Base-by-base conservation (phyloP, 2,888 invertebrate genomes). In the Drosophila meridiana region DNA sequence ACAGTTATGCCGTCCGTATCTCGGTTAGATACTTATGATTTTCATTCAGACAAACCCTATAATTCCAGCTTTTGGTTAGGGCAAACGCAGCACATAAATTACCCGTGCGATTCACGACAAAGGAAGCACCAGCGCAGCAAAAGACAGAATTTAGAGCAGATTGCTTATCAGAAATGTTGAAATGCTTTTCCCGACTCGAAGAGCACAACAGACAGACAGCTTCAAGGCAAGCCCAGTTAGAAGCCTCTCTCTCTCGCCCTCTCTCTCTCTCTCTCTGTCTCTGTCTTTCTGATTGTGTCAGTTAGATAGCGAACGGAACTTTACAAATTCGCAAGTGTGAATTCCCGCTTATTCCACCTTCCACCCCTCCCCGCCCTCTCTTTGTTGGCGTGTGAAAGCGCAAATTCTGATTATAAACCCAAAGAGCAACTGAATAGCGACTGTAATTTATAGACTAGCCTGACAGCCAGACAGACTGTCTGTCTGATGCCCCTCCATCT, bases 361-460 rank as follows among this genome's bases (percentile, higher is more conserved):
- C 65, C 58, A n/a, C 40, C 66, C 65, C 61, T 2, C 56, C 56
- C 56, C 30, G 40, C 11, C 36, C 30, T 69, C 1, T 14, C 14
- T 14, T 28, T 48, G 30, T 8, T 82, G 83, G 86, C 89, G 85
- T 85, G 85, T 89, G 85, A 85, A 88, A 85, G 89, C 85, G 79
- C 87, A 74, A 81, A 85, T 84, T 89, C 89, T 85, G 89, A 83
- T 83, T 83, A 89, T 77, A 89, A 86, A 70, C 69, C 83, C 73
- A 70, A 70, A 70, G 67, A 71, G 69, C 67, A 74, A 75, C 75
- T 73, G 73, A 73, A 78, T 76, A 83, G 81, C 73, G 67, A 71
- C 78, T 73, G 77, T 85, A 87, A 85, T 85, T 85, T 85, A 85
- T 85, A 83, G 89, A 88, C 85, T 83, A 66, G 57, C 53, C 36